Evolutionary conservation across 2,888 invertebrate species (phyloP).

Genomic region (Branchellion lobata): DNA sequence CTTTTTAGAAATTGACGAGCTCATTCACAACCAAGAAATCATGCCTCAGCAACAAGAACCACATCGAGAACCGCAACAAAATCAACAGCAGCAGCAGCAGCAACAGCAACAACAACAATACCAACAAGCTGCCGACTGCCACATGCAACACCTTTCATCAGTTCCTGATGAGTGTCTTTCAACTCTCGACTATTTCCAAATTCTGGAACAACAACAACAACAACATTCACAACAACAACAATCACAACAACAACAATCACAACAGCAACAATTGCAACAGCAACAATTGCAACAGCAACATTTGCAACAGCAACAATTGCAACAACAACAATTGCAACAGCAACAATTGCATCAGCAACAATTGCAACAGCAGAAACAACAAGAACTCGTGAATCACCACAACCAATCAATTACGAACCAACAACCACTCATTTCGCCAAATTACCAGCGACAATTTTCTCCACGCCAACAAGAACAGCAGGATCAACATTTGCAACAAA

Average conservation of each 20-base stretch:
- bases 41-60: background rate
- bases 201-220: background rate
- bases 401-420: background rate
- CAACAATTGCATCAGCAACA: background rate
- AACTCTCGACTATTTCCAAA: background rate
- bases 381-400: too few species aligned
- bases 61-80: background rate
- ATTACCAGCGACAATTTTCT: background rate
- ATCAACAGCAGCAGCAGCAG: background rate
- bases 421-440: background rate
- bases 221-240: background rate
- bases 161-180: conserved; percentile 11
- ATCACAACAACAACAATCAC: too few species aligned
- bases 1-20: too few species aligned
- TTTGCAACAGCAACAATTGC: background rate
- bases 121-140: conserved; percentile 42
- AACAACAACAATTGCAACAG: background rate
- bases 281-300: background rate
- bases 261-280: background rate
- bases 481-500: background rate
- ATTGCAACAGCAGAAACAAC: background rate
- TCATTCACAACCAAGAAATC: background rate
- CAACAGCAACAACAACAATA: conserved; percentile 25
- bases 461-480: background rate
- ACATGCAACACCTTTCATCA: background rate